These are phyloP conservation scores for Drosophila falleni DNA, from an alignment of 2,888 invertebrate species.

Conservation along the genomic window DNA sequence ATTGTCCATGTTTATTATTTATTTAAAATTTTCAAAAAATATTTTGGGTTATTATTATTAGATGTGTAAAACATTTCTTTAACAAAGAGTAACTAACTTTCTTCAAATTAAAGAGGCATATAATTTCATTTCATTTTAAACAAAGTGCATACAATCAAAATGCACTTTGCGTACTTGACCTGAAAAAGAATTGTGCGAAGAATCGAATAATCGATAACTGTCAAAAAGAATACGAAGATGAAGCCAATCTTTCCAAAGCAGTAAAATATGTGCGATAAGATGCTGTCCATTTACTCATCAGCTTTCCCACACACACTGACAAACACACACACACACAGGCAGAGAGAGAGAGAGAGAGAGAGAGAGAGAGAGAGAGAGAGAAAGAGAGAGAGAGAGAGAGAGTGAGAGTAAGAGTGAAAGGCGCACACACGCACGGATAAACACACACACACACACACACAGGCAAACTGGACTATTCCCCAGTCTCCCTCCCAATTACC, in stretches of 20 bases:
- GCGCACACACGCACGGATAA: conserved; percentile 45
- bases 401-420: too few relatives aligned
- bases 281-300: conserved; percentile 21
- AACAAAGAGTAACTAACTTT: not conserved
- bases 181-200: not conserved
- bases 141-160: conserved; percentile 24
- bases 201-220: conserved; percentile 9
- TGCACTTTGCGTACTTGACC: conserved; percentile 14
- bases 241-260: conserved; percentile 7
- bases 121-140: not conserved
- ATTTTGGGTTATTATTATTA: too few relatives aligned
- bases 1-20: too few relatives aligned
- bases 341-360: not conserved
- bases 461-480: conserved; percentile 33
- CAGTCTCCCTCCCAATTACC: not conserved
- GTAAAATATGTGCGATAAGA: conserved; percentile 16
- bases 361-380: not conserved
- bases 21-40: too few relatives aligned
- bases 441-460: conserved; percentile 59
- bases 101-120: not conserved
- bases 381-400: not conserved
- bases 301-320: not conserved
- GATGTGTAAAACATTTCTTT: too few relatives aligned
- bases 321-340: conserved; percentile 25
- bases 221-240: conserved; percentile 11